Percentiles rank a stretch among this genome's conserved stretches.
Conservation (phyloP, 2,888 invertebrate species). For the Pheosia tremula region DNA sequence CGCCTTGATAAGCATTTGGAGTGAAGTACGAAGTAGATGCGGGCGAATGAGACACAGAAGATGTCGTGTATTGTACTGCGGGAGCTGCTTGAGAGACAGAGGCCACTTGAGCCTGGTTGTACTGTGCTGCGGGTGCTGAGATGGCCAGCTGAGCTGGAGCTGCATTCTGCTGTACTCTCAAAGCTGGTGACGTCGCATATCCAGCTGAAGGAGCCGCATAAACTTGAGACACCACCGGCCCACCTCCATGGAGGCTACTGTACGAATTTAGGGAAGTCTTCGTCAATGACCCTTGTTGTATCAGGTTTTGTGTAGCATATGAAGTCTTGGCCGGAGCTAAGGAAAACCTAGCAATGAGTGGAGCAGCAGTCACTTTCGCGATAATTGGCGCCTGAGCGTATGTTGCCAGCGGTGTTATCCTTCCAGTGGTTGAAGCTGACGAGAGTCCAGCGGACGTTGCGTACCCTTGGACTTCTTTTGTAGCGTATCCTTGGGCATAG, state of each 20-base stretch:
- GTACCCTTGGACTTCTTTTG: slow-evolving; percentile 81
- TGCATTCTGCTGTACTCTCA: slow-evolving; percentile 54
- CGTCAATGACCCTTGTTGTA: slow-evolving; percentile 64
- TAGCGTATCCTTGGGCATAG: slow-evolving; percentile 43
- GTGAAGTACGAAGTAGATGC: slow-evolving; percentile 49
- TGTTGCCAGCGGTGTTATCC: slow-evolving; percentile 69
- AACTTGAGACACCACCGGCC: slow-evolving; percentile 79
- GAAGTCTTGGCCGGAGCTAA: slow-evolving; percentile 62
- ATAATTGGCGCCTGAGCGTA: slow-evolving; percentile 82
- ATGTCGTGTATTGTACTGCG: slow-evolving; percentile 41
- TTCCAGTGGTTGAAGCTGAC: slow-evolving; percentile 55
- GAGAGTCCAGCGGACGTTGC: slow-evolving; percentile 81
- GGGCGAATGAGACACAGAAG: slow-evolving; percentile 36
- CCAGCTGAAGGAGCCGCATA: slow-evolving; percentile 66
- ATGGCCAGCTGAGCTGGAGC: slow-evolving; percentile 36
- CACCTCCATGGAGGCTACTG: slow-evolving; percentile 58
- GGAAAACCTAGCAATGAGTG: slow-evolving; percentile 70
- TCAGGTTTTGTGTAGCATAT: slow-evolving; percentile 63
- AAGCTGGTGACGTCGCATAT: slow-evolving; percentile 67
- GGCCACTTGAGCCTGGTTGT: slow-evolving; percentile 46
- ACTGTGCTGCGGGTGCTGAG: slow-evolving; percentile 49
- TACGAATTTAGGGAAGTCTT: slow-evolving; percentile 75
- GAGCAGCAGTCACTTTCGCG: slow-evolving; percentile 77
- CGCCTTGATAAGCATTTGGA: slow-evolving; percentile 28
- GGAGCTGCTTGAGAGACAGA: slow-evolving; percentile 32